phyloP scores from a whole-genome alignment of 1,140 invertebrate genomes.

The Microplitis demolitor region DNA sequence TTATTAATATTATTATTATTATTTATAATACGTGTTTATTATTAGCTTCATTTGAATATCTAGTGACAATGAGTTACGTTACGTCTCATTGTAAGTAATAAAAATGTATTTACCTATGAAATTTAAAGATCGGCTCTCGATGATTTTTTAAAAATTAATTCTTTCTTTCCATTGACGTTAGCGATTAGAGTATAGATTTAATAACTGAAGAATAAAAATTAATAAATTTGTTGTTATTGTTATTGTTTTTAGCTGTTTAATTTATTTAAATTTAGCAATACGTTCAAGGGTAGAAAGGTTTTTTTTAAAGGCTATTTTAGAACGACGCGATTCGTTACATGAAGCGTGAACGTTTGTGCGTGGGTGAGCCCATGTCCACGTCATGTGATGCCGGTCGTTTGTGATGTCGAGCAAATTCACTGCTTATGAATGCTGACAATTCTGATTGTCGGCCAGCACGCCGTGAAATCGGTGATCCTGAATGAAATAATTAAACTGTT shows the following conservation, averaged over 20 bases:
- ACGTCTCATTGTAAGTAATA: too few relatives aligned
- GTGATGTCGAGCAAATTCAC: slow-evolving; percentile 76
- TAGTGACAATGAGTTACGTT: too few relatives aligned
- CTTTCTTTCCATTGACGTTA: too few relatives aligned
- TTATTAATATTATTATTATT: too few relatives aligned
- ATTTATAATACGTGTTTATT: too few relatives aligned
- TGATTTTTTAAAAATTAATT: too few relatives aligned
- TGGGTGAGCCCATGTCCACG: slow-evolving; percentile 72
- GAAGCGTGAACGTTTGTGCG: slow-evolving; percentile 67
- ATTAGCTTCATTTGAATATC: too few relatives aligned
- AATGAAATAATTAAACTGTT: slow-evolving; percentile 2
- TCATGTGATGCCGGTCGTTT: slow-evolving; percentile 73
- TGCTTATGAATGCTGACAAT: slow-evolving; percentile 76
- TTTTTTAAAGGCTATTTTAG: slow-evolving; percentile 46
- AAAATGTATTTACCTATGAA: too few relatives aligned
- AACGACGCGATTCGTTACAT: slow-evolving; percentile 64
- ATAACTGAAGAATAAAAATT: neutral
- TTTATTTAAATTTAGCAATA: neutral
- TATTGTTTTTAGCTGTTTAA: neutral
- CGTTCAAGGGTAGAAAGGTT: slow-evolving; percentile 38
- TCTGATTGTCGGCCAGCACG: slow-evolving; percentile 63
- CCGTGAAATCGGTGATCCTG: slow-evolving; percentile 54
- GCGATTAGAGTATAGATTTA: neutral
- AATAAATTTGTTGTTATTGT: neutral
- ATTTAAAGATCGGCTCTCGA: too few relatives aligned